Conservation (phyloP, 37 sponge, comb jelly and placozoan genomes). For the Oopsacas minuta region DNA sequence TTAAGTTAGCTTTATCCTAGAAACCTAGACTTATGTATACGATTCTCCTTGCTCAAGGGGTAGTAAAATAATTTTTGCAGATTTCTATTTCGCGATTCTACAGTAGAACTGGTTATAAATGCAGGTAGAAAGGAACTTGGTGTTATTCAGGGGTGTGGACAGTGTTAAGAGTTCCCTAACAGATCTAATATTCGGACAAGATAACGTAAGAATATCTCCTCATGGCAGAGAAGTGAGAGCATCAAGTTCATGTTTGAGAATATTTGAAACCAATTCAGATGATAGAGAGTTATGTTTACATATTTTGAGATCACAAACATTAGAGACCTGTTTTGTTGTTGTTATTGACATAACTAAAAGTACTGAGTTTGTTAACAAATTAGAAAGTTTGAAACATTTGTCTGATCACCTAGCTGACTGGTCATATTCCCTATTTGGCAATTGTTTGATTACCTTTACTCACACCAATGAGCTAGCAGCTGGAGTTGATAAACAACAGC, state of each 20-base stretch:
- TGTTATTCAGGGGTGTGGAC: background rate
- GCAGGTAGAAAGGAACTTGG: background rate
- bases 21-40: too few relatives aligned
- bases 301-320: background rate
- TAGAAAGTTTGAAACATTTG: background rate
- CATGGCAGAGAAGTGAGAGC: background rate
- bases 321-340: background rate
- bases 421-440: background rate
- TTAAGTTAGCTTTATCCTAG: too few relatives aligned
- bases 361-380: background rate
- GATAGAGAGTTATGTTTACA: background rate
- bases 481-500: background rate
- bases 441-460: background rate
- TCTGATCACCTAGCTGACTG: background rate
- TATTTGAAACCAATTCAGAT: background rate
- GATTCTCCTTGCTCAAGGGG: too few relatives aligned
- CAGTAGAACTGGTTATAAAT: too few relatives aligned
- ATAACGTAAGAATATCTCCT: background rate
- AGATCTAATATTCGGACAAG: background rate
- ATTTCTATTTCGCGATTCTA: too few relatives aligned
- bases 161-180: background rate
- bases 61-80: too few relatives aligned
- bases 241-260: too few relatives aligned
- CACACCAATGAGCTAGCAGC: background rate
- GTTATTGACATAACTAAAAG: background rate